Conservation (phyloP, 2,113 vertebrate genomes). For the Apeltes quadracus region DNA sequence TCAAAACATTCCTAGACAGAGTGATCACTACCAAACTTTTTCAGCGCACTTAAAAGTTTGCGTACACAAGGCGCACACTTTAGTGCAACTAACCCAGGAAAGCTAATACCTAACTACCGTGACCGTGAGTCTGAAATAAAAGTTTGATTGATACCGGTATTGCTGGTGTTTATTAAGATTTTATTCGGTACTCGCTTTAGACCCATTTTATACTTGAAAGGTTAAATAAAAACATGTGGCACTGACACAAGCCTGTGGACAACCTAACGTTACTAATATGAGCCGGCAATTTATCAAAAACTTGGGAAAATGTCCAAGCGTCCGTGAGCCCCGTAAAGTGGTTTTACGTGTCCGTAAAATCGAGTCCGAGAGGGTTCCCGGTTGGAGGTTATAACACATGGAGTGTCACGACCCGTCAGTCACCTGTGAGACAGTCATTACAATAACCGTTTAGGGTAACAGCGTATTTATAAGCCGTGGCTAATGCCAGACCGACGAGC, state of each 20-base stretch:
- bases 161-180: background rate
- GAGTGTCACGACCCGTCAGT: background rate
- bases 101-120: too few species aligned
- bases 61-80: accelerated
- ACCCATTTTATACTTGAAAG: background rate
- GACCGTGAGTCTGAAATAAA: too few species aligned
- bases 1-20: constrained; percentile 26
- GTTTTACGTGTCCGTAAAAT: too few species aligned
- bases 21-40: background rate
- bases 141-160: too few species aligned
- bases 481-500: too few species aligned
- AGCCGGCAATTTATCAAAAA: too few species aligned
- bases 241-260: too few species aligned
- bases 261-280: too few species aligned
- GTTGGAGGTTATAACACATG: background rate
- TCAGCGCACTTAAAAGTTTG: background rate
- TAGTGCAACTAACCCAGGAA: background rate
- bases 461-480: accelerated
- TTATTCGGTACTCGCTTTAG: background rate
- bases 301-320: accelerated
- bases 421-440: too few species aligned
- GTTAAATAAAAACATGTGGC: too few species aligned
- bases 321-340: background rate
- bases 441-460: accelerated
- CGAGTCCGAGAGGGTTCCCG: background rate